Conservation (phyloP, 2,113 vertebrate species). For the Oryzias curvinotus region DNA sequence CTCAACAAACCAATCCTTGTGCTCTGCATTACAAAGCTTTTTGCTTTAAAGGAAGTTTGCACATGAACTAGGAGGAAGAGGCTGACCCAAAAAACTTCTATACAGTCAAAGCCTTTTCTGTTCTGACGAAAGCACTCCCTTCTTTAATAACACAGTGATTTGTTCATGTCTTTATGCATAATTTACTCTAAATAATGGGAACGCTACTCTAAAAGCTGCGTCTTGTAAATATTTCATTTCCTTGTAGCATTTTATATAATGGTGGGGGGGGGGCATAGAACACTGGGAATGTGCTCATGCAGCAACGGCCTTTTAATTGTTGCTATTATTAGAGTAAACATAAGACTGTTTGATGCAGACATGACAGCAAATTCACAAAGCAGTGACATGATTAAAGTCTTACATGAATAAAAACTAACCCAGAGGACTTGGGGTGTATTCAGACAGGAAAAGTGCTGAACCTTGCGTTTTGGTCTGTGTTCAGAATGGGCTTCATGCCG, state of each 20-base stretch:
- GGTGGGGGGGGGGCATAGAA: background rate
- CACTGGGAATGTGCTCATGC: conserved; percentile 7
- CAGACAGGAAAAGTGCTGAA: no score
- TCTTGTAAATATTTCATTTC: conserved; percentile 63
- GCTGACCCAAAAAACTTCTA: conserved; percentile 13
- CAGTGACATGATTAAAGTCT: no score
- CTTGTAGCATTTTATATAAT: conserved; percentile 21
- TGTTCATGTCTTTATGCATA: conserved; percentile 47
- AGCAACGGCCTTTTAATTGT: conserved; percentile 2
- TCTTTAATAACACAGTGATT: conserved; percentile 37
- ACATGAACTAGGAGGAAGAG: conserved; percentile 9
- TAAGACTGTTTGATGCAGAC: background rate
- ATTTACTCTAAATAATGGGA: conserved; percentile 46
- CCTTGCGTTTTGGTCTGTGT: no score
- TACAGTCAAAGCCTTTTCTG: conserved; percentile 12
- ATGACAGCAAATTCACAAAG: no score
- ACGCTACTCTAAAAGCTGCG: conserved; percentile 37
- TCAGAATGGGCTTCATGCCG: no score
- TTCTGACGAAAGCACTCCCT: conserved; percentile 35
- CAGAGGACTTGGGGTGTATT: no score
- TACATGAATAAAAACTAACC: no score
- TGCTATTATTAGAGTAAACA: conserved; percentile 4
- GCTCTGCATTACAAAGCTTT: conserved; percentile 13
- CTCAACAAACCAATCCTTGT: conserved; percentile 14
- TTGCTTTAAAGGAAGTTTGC: conserved; percentile 22